Evolutionary conservation across 2,113 vertebrate genomes (phyloP).

Genomic region (Psettodes erumei): DNA sequence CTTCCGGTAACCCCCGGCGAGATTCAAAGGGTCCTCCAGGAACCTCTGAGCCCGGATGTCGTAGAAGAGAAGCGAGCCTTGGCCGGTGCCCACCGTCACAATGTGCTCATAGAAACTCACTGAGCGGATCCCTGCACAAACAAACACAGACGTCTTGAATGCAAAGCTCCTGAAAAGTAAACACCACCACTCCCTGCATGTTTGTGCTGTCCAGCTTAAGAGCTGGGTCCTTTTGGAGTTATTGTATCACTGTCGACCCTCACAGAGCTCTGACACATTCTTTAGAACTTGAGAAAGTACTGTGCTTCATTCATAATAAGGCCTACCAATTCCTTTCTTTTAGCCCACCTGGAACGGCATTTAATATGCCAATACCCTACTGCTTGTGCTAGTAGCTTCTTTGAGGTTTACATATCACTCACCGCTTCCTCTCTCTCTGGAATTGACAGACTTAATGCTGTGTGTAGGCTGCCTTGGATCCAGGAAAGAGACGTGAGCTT

Average conservation of each 20-base stretch:
- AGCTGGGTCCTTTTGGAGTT: neutral
- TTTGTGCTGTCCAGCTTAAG: neutral
- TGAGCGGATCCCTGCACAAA: constrained; percentile 90
- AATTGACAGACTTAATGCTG: constrained; percentile 93
- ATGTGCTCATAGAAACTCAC: constrained; percentile 99
- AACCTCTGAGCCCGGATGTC: constrained; percentile 97
- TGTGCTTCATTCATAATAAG: neutral
- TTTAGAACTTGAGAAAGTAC: neutral
- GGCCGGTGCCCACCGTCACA: constrained; percentile 97
- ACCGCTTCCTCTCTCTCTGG: constrained; percentile 96
- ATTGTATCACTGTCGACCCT: neutral
- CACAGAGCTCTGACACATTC: neutral
- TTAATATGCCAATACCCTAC: neutral
- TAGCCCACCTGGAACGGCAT: neutral
- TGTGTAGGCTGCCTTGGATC: constrained; percentile 94
- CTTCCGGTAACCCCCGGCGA: constrained; percentile 82
- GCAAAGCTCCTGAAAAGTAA: constrained; percentile 7
- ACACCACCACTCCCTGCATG: neutral
- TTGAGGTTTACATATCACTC: constrained; percentile 57
- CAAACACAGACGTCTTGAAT: constrained; percentile 4
- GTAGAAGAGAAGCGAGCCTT: constrained; percentile 95
- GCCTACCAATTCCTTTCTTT: neutral
- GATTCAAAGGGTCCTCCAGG: constrained; percentile 86
- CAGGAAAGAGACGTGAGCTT: constrained; percentile 97
- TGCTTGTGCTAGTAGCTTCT: neutral